Evolutionary conservation across 1,140 invertebrate genomes (phyloP).

Genomic region (Drosophila pallidifrons): DNA sequence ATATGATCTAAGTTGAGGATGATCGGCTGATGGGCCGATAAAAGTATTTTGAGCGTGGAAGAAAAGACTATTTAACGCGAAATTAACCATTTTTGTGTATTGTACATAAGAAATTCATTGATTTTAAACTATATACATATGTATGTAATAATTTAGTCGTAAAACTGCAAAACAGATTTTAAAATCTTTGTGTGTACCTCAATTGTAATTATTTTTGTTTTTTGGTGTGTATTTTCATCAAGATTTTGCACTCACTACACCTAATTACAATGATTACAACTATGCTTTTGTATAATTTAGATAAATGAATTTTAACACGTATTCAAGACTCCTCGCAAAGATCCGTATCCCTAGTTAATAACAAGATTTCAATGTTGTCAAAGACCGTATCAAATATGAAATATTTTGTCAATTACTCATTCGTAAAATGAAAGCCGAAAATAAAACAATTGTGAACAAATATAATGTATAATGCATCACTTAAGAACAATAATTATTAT

Average conservation of each 20-base stretch:
- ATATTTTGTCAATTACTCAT: conserved; percentile 54
- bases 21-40: conserved; percentile 3
- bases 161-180: conserved; percentile 68
- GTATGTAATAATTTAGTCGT: conserved; percentile 64
- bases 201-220: conserved; percentile 76
- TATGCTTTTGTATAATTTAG: conserved; percentile 73
- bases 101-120: conserved; percentile 77
- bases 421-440: conserved; percentile 27
- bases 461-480: conserved; percentile 10
- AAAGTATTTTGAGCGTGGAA: conserved; percentile 68
- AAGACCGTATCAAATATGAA: conserved; percentile 42
- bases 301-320: conserved; percentile 66
- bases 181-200: conserved; percentile 81
- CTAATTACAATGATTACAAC: conserved; percentile 54
- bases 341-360: conserved; percentile 67
- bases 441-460: conserved; percentile 13
- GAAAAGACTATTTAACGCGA: conserved; percentile 79
- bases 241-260: conserved; percentile 47
- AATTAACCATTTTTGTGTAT: conserved; percentile 77
- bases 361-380: conserved; percentile 69
- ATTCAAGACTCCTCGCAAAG: conserved; percentile 27
- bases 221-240: conserved; percentile 47
- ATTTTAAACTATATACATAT: conserved; percentile 72
- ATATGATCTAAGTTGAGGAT: conserved; percentile 60
- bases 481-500: conserved; percentile 44